Evolutionary conservation across 2,797 vertebrate species (phyloP).

Genomic region (Rhabdophis nuchalis): DNA sequence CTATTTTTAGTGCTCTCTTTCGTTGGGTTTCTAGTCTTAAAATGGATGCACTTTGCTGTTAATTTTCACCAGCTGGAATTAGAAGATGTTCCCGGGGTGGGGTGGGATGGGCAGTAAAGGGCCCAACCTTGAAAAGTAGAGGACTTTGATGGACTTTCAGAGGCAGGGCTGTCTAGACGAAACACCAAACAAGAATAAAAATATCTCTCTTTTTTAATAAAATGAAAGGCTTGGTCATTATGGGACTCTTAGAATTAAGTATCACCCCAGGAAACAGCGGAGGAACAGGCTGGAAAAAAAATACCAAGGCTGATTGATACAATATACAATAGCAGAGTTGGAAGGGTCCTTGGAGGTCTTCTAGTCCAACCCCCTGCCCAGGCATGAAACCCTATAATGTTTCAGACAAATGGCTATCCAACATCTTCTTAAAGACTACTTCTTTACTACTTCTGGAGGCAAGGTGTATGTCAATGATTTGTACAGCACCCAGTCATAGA

Average conservation of each 20-base stretch:
- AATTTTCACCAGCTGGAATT: neutral
- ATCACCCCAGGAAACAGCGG: constrained; percentile 29
- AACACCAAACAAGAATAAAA: neutral
- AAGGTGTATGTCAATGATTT: neutral
- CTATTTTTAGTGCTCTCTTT: neutral
- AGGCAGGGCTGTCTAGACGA: neutral
- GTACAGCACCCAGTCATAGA: neutral
- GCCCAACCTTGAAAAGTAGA: neutral
- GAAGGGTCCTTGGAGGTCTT: no score
- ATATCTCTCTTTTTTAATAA: neutral
- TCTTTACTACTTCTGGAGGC: no score
- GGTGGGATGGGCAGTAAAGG: neutral
- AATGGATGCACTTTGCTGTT: neutral
- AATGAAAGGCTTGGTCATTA: neutral
- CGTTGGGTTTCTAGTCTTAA: neutral
- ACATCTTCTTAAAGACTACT: no score
- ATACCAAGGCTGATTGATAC: constrained; percentile 39
- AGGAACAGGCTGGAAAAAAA: constrained; percentile 30
- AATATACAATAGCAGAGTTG: no score
- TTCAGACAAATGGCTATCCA: no score
- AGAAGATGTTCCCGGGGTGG: neutral
- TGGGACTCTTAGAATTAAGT: constrained; percentile 39
- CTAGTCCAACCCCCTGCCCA: no score
- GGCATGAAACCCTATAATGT: no score
- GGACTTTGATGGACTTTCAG: neutral